Evolutionary conservation across 2,888 invertebrate genomes (phyloP).

Genomic region (Zele albiditarsus): DNA sequence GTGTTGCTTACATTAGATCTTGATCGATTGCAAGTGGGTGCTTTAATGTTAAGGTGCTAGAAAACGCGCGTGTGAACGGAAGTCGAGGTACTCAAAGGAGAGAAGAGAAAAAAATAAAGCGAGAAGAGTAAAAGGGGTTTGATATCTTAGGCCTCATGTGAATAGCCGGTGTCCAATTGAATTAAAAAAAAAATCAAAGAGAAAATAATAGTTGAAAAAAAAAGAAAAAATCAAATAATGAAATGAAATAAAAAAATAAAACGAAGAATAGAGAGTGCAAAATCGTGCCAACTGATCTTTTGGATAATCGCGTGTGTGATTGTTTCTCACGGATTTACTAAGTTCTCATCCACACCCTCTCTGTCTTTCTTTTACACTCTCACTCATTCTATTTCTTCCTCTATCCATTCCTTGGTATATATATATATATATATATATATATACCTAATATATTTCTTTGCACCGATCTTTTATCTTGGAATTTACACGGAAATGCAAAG

Average conservation of each 20-base stretch:
- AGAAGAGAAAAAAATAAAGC: constrained; percentile 11
- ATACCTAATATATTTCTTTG: neutral
- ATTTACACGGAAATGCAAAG: constrained; percentile 38
- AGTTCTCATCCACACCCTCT: constrained; percentile 15
- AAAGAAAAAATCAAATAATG: neutral
- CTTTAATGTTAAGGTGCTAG: constrained; percentile 36
- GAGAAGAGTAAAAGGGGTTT: constrained; percentile 1
- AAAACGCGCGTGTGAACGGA: constrained; percentile 42
- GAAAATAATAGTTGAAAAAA: constrained; percentile 12
- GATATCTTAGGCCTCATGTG: constrained; percentile 12
- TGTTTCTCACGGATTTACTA: constrained; percentile 36
- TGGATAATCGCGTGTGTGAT: constrained; percentile 16
- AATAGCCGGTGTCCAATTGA: constrained; percentile 32
- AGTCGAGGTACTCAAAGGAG: constrained; percentile 19
- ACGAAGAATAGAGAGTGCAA: constrained; percentile 28
- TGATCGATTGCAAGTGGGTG: constrained; percentile 31
- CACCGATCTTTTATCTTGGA: constrained; percentile 19
- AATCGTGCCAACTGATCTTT: constrained; percentile 35
- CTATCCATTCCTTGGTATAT: neutral
- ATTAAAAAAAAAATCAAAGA: constrained; percentile 16
- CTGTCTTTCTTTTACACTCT: neutral
- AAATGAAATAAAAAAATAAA: neutral
- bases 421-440: neutral
- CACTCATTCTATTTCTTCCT: neutral
- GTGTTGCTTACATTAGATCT: constrained; percentile 23